These are phyloP conservation scores for Unio pictorum DNA, from an alignment of 2,888 invertebrate genomes.

Conservation along the genomic window DNA sequence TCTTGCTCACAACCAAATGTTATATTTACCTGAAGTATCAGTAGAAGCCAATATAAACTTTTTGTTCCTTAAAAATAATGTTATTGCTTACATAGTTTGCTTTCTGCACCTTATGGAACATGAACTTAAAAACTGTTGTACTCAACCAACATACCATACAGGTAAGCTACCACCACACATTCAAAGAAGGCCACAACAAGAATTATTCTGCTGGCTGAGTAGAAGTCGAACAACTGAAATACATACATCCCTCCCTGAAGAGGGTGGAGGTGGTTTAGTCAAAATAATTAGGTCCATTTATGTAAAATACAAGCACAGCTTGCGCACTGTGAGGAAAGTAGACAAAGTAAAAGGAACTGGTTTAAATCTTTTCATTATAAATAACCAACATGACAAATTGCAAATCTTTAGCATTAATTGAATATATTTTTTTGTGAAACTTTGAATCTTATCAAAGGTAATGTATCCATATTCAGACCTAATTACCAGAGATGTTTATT, in stretches of 20 bases:
- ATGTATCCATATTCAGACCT: background rate
- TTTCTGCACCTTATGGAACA: no score
- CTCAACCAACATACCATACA: constrained; percentile 77
- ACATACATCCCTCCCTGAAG: constrained; percentile 79
- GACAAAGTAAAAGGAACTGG: background rate
- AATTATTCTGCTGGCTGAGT: constrained; percentile 78
- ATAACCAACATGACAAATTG: no score
- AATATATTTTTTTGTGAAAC: no score
- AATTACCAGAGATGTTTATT: background rate
- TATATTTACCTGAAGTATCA: no score
- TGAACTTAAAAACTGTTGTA: background rate
- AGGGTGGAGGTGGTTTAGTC: constrained; percentile 20
- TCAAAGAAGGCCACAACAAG: constrained; percentile 80
- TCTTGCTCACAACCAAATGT: no score
- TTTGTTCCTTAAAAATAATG: no score
- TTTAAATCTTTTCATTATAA: no score
- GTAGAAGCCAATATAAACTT: no score
- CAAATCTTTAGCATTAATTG: no score
- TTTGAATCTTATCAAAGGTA: no score
- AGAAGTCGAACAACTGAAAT: constrained; percentile 79
- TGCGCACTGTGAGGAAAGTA: background rate
- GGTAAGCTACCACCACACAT: constrained; percentile 86
- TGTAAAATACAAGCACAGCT: background rate
- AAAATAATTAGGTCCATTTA: background rate
- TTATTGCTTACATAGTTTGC: no score